phyloP scores from a whole-genome alignment of 2,888 invertebrate genomes.

The Pterostichus niger region DNA sequence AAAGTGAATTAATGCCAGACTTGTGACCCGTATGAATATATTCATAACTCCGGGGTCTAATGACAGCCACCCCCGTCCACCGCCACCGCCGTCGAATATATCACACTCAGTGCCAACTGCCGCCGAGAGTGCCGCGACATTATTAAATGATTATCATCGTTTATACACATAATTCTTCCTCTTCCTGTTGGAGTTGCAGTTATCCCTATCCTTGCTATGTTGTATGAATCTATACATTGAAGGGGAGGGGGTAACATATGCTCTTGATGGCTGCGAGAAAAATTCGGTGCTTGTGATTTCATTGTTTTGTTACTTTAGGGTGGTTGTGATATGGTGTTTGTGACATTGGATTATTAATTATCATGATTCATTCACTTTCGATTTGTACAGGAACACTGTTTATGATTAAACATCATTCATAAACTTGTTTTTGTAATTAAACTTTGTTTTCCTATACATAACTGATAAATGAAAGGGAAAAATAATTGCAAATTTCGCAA shows the following conservation, averaged over 20 bases:
- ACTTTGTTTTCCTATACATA: no score
- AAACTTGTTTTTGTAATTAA: no score
- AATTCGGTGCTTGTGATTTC: slow-evolving; percentile 30
- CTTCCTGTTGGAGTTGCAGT: background rate
- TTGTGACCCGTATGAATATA: slow-evolving; percentile 56
- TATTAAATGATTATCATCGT: slow-evolving; percentile 59
- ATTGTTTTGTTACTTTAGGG: slow-evolving; percentile 23
- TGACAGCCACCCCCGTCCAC: slow-evolving; percentile 27
- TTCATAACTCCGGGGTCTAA: slow-evolving; percentile 54
- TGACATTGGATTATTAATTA: slow-evolving; percentile 32
- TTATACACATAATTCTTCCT: slow-evolving; percentile 51
- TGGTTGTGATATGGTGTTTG: background rate
- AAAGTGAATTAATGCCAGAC: slow-evolving; percentile 43
- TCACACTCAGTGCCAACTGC: slow-evolving; percentile 60
- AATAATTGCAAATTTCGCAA: no score
- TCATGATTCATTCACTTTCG: slow-evolving; percentile 32
- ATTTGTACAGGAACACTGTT: no score
- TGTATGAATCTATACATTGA: slow-evolving; percentile 18
- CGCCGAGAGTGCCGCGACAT: slow-evolving; percentile 45
- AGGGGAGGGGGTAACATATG: slow-evolving; percentile 27
- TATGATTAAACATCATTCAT: no score
- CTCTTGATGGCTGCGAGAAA: slow-evolving; percentile 21
- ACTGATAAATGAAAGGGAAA: no score
- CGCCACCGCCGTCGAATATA: slow-evolving; percentile 14
- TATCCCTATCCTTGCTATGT: background rate